Percentiles rank a stretch among this genome's conserved stretches.
phyloP scores from a whole-genome alignment of 1,140 invertebrate species.

The Pinna nobilis region DNA sequence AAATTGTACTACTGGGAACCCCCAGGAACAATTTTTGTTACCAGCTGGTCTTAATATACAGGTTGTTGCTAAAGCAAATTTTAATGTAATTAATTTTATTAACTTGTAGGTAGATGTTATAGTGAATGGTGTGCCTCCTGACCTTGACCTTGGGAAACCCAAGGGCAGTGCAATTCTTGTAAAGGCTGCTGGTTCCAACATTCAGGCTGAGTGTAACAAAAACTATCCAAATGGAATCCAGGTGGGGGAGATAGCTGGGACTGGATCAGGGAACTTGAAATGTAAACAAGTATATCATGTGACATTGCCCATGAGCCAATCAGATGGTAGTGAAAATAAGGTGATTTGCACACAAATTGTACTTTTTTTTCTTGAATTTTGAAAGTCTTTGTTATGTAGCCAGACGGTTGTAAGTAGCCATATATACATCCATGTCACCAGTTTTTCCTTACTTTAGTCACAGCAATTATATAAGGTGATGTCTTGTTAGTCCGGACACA shows the following conservation, averaged over 20 bases:
- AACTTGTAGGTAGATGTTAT: slow-evolving; percentile 52
- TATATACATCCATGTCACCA: too few relatives aligned
- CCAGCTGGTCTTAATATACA: background rate
- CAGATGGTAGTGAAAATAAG: background rate
- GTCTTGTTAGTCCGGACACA: too few relatives aligned
- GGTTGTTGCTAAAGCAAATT: too few relatives aligned
- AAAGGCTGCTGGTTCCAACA: slow-evolving; percentile 30
- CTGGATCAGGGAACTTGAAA: slow-evolving; percentile 17
- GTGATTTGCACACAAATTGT: too few relatives aligned
- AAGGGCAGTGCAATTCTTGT: slow-evolving; percentile 41
- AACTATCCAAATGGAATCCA: slow-evolving; percentile 33
- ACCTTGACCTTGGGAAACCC: slow-evolving; percentile 46
- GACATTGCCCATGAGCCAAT: slow-evolving; percentile 7
- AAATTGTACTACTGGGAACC: too few relatives aligned
- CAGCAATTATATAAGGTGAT: too few relatives aligned
- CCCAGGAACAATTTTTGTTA: too few relatives aligned
- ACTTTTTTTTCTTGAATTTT: too few relatives aligned
- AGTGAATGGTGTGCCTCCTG: slow-evolving; percentile 38
- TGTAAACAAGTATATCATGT: slow-evolving; percentile 41
- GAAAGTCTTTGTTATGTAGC: too few relatives aligned
- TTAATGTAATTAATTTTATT: background rate
- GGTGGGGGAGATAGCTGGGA: slow-evolving; percentile 36
- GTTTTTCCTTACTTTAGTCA: too few relatives aligned
- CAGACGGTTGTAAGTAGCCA: too few relatives aligned
- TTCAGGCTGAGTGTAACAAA: slow-evolving; percentile 44